Evolutionary conservation across 2,888 invertebrate species (phyloP), one percentile per base, ranked within the genome.

Genomic region (Cheilosia impressa): DNA sequence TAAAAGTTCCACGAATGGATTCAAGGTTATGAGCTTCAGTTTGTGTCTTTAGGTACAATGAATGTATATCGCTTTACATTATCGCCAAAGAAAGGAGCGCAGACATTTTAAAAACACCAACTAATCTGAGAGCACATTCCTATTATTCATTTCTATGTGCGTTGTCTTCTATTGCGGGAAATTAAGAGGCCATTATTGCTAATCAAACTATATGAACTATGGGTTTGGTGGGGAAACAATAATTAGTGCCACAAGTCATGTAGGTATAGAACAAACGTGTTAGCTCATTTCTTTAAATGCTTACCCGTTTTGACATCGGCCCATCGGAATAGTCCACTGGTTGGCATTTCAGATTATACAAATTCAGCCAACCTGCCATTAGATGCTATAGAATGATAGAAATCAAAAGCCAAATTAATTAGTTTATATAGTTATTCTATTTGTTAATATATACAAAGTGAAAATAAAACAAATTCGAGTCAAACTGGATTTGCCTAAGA

Each of bases 311-410:
- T n/a, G 97, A 97, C 92, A 96, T 95, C 69, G 94, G 96, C 89
- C 95, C 96, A 89, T 95, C 95, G 34, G 97, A 97, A 93, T 98
- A 98, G 93, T 98, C 98, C 31, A 98, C 98, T 0, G 98, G 98
- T 92, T 98, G 97, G 91, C 98, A 98, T 88, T 96, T 95, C 88
- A 96, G 95, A 91, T 97, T 98, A 94, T 98, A 98, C 90, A 97
- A 97, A 87, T 94, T 95, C 91, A 97, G 95, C 98, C 98, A 98
- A 68, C 98, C 98, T 34, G 97, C 96, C 95, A 96, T 96, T 89
- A 97, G 92, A 92, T 97, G 97, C 97, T 97, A n/a, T n/a, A 93
- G 82, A 87, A 92, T 34, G 10, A 77, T 60, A 53, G 34, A 9
- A 50, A 41, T 13, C 4, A 19, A 38, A 38, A 13, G 4, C 13